phyloP scores from a whole-genome alignment of 2,113 vertebrate species.

The human (Homo sapiens) region DNA sequence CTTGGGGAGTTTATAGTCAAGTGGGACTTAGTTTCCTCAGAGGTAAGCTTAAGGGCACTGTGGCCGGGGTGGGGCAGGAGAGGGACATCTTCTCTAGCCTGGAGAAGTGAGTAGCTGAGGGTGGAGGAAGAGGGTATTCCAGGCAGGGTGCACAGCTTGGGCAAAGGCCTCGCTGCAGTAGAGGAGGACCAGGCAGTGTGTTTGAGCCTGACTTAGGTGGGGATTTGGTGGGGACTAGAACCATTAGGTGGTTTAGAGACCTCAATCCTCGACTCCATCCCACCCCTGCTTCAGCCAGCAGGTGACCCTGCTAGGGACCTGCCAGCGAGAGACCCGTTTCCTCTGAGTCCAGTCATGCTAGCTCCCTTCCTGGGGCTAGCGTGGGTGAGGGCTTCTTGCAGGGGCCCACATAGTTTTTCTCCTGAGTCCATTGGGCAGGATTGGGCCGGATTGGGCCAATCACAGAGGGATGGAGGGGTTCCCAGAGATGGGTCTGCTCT shows the following conservation, averaged over 20 bases:
- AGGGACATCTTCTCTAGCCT: not conserved
- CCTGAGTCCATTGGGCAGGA: not conserved
- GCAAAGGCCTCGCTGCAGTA: not conserved
- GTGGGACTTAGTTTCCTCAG: not conserved
- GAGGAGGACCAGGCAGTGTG: not conserved
- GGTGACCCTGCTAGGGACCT: not conserved
- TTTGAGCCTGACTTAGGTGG: not conserved
- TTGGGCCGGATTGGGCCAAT: too few relatives aligned
- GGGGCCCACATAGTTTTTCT: not conserved
- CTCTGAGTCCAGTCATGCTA: not conserved
- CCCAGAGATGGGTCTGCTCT: not conserved
- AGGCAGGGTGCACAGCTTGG: not conserved
- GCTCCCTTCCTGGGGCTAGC: not conserved
- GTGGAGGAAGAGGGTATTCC: not conserved
- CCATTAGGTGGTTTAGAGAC: not conserved
- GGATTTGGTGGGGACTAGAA: not conserved
- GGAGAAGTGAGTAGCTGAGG: not conserved
- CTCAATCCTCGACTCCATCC: rapidly evolving
- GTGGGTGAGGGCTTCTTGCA: not conserved
- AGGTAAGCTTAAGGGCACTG: not conserved
- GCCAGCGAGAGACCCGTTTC: not conserved
- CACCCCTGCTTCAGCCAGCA: not conserved
- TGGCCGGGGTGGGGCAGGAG: not conserved
- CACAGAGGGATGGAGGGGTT: not conserved
- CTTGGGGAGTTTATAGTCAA: not conserved